Base-by-base conservation (phyloP, 2,888 invertebrate genomes). In the Pterobdella sp. region DNA sequence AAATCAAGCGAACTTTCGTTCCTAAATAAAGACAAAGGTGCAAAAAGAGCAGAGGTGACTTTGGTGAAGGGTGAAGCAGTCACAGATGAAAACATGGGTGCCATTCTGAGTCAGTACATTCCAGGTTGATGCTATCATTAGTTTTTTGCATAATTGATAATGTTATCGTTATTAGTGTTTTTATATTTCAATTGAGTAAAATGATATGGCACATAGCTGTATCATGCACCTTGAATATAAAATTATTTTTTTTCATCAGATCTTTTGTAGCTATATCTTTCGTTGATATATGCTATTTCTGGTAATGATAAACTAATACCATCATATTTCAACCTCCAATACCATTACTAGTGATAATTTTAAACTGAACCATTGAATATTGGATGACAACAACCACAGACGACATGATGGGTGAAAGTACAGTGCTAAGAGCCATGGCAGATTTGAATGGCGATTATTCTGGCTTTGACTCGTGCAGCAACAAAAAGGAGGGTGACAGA, bases 81-180 rank as follows among this genome's bases (percentile, higher is more conserved):
- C 26, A 3, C 18, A 4, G 32, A 67, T 37, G 78, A 79, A 73
- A 80, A 81, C 64, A 80, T 81, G 77, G 75, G 79, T 29, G 79
- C 80, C 49, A 77, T 82, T 18, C 77, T 82, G 74, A 81, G 80
- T 68, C 82, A 82, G 75, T 82, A 82, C 75, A 72, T 81, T 26
- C 75, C 74, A 26, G 31, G 35, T 22, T 26, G 52, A 64, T n/a
- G 22, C 74, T n/a, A 26, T 14, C 18, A 64, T 52, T 64, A 7
- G 26, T 63, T 22, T 14, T 63, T 26, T 63, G 26, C 10, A 63
- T 18, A 26, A 63, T 18, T 42, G 52, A 14, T 49, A 14, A 49
- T 49, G n/a, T n/a, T 49, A n/a, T n/a, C n/a, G 52, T 49, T 18
- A 49, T 49, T n/a, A n/a, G n/a, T n/a, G n/a, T n/a, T n/a, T n/a